Evolutionary conservation across 2,113 vertebrate species (phyloP).

Genomic region (Mastomys coucha): DNA sequence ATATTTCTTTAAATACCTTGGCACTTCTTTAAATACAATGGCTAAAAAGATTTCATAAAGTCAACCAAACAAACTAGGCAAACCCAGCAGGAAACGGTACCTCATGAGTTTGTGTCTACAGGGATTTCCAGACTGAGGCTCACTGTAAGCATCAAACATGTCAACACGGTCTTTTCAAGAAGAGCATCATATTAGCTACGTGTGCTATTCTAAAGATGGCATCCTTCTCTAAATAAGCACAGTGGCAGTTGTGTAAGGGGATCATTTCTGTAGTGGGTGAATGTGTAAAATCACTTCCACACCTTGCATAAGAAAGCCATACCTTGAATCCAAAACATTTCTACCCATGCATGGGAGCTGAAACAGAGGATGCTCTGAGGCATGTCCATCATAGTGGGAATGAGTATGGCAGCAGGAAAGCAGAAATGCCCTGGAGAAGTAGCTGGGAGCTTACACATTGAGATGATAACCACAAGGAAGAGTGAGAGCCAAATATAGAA

Average conservation of each 20-base stretch:
- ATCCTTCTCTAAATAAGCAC: background rate
- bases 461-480: background rate
- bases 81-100: background rate
- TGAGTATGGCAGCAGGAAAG: no score
- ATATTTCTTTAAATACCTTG: background rate
- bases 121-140: background rate
- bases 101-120: background rate
- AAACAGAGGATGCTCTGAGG: background rate
- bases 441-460: background rate
- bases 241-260: background rate
- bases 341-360: background rate
- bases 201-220: slow-evolving; percentile 27
- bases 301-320: background rate
- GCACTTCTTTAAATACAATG: background rate
- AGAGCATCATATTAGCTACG: slow-evolving; percentile 22
- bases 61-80: background rate
- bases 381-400: background rate
- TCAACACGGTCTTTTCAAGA: background rate
- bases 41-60: slow-evolving; percentile 22
- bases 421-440: background rate
- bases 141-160: slow-evolving; percentile 1
- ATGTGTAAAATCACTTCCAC: background rate
- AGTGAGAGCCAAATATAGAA: background rate
- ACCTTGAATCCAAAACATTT: background rate
- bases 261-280: background rate